A percentile compares a stretch with the other conserved stretches of the same genome.
These are phyloP conservation scores for Illadopsis cleaveri DNA, from an alignment of 2,113 vertebrate genomes.

Conservation along the genomic window DNA sequence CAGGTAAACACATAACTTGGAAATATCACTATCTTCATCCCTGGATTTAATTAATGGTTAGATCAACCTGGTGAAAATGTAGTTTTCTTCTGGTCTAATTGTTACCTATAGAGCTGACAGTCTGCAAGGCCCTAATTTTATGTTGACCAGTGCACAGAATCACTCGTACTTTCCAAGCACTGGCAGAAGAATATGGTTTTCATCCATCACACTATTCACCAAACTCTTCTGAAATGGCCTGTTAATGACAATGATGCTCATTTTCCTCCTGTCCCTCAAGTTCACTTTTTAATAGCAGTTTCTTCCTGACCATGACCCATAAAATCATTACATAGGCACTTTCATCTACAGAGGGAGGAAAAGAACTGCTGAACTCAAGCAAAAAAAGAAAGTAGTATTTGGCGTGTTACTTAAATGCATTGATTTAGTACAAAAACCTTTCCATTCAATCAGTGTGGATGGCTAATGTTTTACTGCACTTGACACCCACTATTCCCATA, in stretches of 20 bases:
- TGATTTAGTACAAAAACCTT: slow-evolving; percentile 66
- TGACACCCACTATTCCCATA: slow-evolving; percentile 60
- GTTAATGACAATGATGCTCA: slow-evolving; percentile 62
- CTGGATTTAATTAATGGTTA: neutral
- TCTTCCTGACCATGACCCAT: slow-evolving; percentile 63
- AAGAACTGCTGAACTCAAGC: slow-evolving; percentile 66
- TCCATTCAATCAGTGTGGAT: slow-evolving; percentile 65
- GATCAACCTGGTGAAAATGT: neutral
- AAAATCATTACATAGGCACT: slow-evolving; percentile 70
- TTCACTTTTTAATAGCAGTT: slow-evolving; percentile 66
- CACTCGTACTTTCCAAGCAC: neutral
- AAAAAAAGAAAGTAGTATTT: slow-evolving; percentile 55
- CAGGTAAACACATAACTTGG: neutral
- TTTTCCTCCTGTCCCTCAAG: slow-evolving; percentile 57
- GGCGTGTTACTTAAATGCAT: slow-evolving; percentile 56
- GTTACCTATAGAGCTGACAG: neutral
- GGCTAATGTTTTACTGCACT: slow-evolving; percentile 68
- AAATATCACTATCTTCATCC: neutral
- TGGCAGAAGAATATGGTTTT: slow-evolving; percentile 4
- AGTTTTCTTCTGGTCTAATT: neutral
- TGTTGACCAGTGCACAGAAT: neutral
- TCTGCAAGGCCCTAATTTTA: slow-evolving; percentile 4
- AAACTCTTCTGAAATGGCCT: slow-evolving; percentile 4
- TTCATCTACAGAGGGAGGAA: slow-evolving; percentile 50
- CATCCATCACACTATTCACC: slow-evolving; percentile 30